These are phyloP conservation scores for Physella acuta DNA, from an alignment of 1,140 invertebrate species.

Conservation along the genomic window DNA sequence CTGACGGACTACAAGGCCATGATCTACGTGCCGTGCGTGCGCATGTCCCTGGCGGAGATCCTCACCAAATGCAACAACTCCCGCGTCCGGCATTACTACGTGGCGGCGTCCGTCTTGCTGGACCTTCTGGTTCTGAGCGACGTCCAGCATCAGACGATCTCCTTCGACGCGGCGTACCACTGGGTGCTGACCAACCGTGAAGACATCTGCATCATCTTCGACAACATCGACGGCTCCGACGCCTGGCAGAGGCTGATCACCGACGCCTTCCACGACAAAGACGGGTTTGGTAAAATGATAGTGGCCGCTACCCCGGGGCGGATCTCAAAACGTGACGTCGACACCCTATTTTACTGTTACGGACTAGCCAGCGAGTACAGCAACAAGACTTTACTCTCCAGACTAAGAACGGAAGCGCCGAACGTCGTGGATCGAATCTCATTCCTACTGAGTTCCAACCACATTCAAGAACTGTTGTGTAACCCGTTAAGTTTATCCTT, in stretches of 20 bases:
- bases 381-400: constrained; percentile 19
- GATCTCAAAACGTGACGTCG: constrained; percentile 28
- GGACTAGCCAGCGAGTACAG: constrained; percentile 32
- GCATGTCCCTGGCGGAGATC: constrained; percentile 24
- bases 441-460: constrained; percentile 23
- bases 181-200: constrained; percentile 29
- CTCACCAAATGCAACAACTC: constrained; percentile 24
- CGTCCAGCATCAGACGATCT: background rate
- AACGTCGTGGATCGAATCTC: constrained; percentile 20
- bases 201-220: constrained; percentile 31
- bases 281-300: constrained; percentile 30
- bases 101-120: constrained; percentile 20
- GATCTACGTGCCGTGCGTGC: constrained; percentile 32
- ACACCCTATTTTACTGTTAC: constrained; percentile 34
- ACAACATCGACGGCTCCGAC: constrained; percentile 30
- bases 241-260: constrained; percentile 24
- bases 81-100: constrained; percentile 20
- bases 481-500: constrained; percentile 32
- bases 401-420: constrained; percentile 23
- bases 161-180: constrained; percentile 25
- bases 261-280: constrained; percentile 18
- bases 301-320: constrained; percentile 19
- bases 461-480: constrained; percentile 28
- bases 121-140: constrained; percentile 23
- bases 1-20: constrained; percentile 28